These are phyloP conservation scores for Epizoanthus rinbou DNA, from an alignment of 92 coral and sea anemone species.

Conservation along the genomic window DNA sequence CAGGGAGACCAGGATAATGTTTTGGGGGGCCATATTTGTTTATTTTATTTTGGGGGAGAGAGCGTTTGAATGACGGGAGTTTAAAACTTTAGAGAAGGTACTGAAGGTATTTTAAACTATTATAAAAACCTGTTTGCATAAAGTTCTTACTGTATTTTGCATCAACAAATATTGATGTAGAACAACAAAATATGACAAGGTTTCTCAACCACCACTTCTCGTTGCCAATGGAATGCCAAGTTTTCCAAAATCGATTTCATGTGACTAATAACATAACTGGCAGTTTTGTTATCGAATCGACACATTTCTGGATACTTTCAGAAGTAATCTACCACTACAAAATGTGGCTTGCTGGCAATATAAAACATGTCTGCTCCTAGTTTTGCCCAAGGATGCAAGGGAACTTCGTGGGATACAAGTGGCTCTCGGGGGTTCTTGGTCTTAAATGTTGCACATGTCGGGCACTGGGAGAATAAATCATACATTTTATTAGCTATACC, in stretches of 20 bases:
- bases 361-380: slow-evolving; percentile 49
- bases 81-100: no score
- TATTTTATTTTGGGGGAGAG: no score
- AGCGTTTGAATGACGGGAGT: no score
- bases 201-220: no score
- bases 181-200: no score
- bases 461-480: slow-evolving; percentile 33
- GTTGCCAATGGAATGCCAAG: slow-evolving; percentile 37
- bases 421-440: slow-evolving; percentile 43
- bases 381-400: slow-evolving; percentile 53
- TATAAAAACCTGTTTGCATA: no score
- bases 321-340: slow-evolving; percentile 50
- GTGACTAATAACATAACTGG: slow-evolving; percentile 34
- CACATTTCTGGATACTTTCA: slow-evolving; percentile 53
- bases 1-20: no score
- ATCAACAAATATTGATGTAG: no score
- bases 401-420: slow-evolving; percentile 37
- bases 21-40: no score
- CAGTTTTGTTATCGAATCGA: slow-evolving; percentile 36
- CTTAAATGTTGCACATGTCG: slow-evolving; percentile 43
- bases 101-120: no score
- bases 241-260: slow-evolving; percentile 17
- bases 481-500: slow-evolving; percentile 46
- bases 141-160: no score
- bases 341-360: slow-evolving; percentile 39